phyloP scores from a whole-genome alignment of 2,797 vertebrate genomes.

The Oreochromis mossambicus region DNA sequence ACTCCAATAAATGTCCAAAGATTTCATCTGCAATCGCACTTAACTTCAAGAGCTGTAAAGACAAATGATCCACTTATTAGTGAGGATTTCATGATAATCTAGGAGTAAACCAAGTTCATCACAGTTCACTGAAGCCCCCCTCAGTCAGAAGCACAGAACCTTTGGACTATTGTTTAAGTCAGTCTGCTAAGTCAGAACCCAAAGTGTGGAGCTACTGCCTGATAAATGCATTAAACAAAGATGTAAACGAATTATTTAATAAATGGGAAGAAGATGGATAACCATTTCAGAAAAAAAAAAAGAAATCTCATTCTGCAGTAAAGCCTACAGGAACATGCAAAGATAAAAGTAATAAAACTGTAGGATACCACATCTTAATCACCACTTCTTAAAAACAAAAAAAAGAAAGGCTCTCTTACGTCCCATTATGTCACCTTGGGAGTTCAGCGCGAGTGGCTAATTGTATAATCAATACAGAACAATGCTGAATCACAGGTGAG shows the following conservation, averaged over 20 bases:
- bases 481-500: slow-evolving; percentile 69
- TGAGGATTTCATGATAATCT: neutral
- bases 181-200: neutral
- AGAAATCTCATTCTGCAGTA: neutral
- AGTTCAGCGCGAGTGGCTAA: slow-evolving; percentile 33
- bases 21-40: neutral
- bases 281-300: neutral
- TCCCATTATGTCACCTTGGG: slow-evolving; percentile 33
- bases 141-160: neutral
- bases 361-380: neutral
- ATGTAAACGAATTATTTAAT: neutral
- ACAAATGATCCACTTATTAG: neutral
- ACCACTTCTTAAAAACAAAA: neutral
- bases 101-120: neutral
- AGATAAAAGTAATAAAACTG: neutral
- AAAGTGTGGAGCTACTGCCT: neutral
- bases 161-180: neutral
- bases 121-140: neutral
- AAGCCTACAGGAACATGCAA: neutral
- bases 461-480: slow-evolving; percentile 66
- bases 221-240: no score
- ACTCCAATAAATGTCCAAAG: neutral
- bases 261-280: neutral
- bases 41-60: neutral
- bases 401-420: neutral